phyloP scores from a whole-genome alignment of 2,797 vertebrate genomes.

The Thripadectes ignobilis region DNA sequence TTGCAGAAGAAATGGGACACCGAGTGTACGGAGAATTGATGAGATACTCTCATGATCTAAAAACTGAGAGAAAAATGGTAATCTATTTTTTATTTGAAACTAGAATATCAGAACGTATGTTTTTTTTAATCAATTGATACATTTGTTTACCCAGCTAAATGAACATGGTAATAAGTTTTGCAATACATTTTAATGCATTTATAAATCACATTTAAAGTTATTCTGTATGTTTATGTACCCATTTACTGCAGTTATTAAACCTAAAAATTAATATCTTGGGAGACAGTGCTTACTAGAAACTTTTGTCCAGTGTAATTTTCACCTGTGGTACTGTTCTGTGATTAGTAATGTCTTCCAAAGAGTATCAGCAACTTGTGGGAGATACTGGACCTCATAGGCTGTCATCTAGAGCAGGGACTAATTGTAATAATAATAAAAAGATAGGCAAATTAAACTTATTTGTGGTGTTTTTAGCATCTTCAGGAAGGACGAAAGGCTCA shows the following conservation, averaged over 20 bases:
- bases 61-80: slow-evolving; percentile 94
- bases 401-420: background rate
- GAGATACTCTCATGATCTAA: slow-evolving; percentile 93
- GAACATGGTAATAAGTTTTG: background rate
- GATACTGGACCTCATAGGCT: background rate
- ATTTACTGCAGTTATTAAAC: background rate
- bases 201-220: background rate
- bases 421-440: background rate
- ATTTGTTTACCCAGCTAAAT: background rate
- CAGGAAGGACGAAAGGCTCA: slow-evolving; percentile 97
- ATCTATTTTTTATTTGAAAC: slow-evolving; percentile 25
- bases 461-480: slow-evolving; percentile 85
- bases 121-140: background rate
- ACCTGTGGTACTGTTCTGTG: background rate
- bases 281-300: background rate
- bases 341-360: background rate
- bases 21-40: slow-evolving; percentile 95
- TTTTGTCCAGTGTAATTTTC: background rate
- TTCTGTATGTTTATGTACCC: background rate
- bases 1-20: slow-evolving; percentile 97
- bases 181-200: background rate
- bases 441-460: background rate
- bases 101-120: background rate
- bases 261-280: background rate
- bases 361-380: background rate